Conservation (phyloP, 2,113 vertebrate species). For the Festucalex cinctus region DNA sequence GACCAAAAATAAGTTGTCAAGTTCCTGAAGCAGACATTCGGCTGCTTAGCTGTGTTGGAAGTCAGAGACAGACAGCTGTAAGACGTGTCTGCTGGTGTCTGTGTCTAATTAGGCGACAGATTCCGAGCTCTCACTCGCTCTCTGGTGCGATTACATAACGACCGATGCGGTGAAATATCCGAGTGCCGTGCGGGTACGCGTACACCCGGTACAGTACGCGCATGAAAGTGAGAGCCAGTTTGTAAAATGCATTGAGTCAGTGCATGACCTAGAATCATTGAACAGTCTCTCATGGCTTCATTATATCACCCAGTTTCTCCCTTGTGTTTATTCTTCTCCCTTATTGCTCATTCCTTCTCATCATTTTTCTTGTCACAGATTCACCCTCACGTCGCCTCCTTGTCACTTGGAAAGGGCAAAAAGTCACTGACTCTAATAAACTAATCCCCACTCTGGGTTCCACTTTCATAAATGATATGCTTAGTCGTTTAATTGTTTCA, state of each 20-base stretch:
- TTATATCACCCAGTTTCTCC: conserved; percentile 34
- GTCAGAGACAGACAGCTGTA: conserved; percentile 46
- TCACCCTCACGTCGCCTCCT: neutral
- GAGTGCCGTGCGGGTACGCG: neutral
- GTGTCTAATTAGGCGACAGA: conserved; percentile 37
- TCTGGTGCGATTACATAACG: conserved; percentile 50
- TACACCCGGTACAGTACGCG: conserved; percentile 9
- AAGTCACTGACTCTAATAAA: neutral
- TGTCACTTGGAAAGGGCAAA: neutral
- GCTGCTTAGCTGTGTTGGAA: conserved; percentile 20
- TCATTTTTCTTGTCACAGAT: neutral
- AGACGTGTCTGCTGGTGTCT: conserved; percentile 28
- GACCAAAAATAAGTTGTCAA: conserved; percentile 28
- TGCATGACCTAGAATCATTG: conserved; percentile 45
- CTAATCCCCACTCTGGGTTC: neutral
- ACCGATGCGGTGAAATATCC: conserved; percentile 18
- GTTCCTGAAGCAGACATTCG: conserved; percentile 33
- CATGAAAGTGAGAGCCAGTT: neutral
- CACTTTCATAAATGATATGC: neutral
- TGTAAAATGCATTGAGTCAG: conserved; percentile 21
- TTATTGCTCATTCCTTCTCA: neutral
- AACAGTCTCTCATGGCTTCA: conserved; percentile 56
- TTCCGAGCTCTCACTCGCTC: conserved; percentile 7
- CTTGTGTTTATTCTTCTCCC: conserved; percentile 4
- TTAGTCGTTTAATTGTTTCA: neutral